Base-by-base conservation (phyloP, 2,888 invertebrate genomes). In the Nomada hirtipes region DNA sequence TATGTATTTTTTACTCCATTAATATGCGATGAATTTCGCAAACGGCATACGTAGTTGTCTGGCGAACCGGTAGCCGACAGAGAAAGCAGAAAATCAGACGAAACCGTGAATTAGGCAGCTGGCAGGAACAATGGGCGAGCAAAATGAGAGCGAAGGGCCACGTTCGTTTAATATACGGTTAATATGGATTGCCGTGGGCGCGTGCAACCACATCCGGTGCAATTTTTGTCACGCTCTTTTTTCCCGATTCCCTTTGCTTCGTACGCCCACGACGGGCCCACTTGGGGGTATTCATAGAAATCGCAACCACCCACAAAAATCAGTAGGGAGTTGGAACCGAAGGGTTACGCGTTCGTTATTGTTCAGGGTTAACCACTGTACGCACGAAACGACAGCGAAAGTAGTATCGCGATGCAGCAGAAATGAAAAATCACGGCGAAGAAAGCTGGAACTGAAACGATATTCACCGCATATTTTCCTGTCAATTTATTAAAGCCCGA, bases 31-130 rank as follows among this genome's bases (percentile, higher is more conserved):
- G 10, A 1, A 15, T 47, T 47, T 47, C 15, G 15, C 15, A 1
- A 15, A 47, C 47, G 47, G 47, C 47, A 47, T 15, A 4, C 47
- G 47, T 47, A 0, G 20, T 59, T 20, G 4, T 2, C n/a, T 2
- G 63, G 42, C 26, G 36, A 63, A 23, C 44, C 70, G 23, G 47
- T 72, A 23, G 50, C 23, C 47, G 10, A 11, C 29, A 18, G 59
- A 36, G 65, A 42, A 50, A 23, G 61, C 42, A 67, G 53, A 67
- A 73, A 79, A 79, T 76, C 63, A 4, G 57, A 13, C 76, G 59
- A 81, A 83, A 79, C 76, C 80, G 64, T 61, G 76, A 86, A 87
- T 88, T 88, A 88, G 86, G 75, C 88, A 88, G 88, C 88, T 88
- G 88, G 60, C 63, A 20, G 79, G 64, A 68, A 68, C 57, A 65